Evolutionary conservation across 2,113 vertebrate genomes (phyloP).

Genomic region (Macrotis lagotis): DNA sequence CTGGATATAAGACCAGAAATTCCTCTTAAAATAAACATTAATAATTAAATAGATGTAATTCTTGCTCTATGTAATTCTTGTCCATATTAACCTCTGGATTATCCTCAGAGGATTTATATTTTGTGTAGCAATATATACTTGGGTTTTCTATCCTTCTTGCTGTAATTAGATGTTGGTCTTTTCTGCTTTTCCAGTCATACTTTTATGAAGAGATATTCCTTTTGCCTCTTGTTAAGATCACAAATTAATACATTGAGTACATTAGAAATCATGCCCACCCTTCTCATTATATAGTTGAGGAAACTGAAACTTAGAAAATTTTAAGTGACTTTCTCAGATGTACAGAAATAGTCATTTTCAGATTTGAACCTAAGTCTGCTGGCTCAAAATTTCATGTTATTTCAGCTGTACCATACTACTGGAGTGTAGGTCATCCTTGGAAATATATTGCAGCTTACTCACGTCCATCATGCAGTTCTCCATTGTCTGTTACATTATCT

Average conservation of each 20-base stretch:
- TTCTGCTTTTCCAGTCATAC: not conserved
- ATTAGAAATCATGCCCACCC: not conserved
- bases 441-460: not conserved
- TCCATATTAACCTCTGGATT: not conserved
- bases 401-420: not conserved
- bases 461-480: not conserved
- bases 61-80: not conserved
- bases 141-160: not conserved
- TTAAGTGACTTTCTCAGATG: not conserved
- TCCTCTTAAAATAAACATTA: not conserved
- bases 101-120: not conserved
- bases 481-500: not conserved
- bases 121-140: not conserved
- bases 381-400: not conserved
- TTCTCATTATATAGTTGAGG: not conserved
- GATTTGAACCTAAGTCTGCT: not conserved
- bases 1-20: not conserved
- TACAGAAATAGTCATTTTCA: not conserved
- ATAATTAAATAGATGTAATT: not conserved
- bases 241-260: not conserved
- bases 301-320: not conserved
- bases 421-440: not conserved
- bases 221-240: not conserved
- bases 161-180: not conserved
- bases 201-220: not conserved